A percentile compares a stretch with the other conserved stretches of the same genome.
These are phyloP conservation scores for Nothobranchius kuhntae DNA, from an alignment of 2,113 vertebrate genomes.

Conservation along the genomic window DNA sequence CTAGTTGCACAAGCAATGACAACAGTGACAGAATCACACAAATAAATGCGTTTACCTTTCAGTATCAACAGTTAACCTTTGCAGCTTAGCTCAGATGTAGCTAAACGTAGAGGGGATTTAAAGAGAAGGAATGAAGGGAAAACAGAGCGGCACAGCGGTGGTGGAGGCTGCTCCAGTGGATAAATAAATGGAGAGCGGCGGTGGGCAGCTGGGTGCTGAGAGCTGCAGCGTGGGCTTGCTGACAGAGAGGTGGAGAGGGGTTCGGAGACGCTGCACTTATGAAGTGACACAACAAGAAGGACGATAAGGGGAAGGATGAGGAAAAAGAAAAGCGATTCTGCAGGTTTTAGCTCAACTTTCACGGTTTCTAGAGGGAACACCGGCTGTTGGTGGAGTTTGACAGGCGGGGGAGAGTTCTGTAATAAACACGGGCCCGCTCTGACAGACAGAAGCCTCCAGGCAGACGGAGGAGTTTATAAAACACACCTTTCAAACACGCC, in stretches of 20 bases:
- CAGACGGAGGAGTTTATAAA: conserved; percentile 53
- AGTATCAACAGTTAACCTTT: too few relatives aligned
- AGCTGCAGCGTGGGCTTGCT: conserved; percentile 73
- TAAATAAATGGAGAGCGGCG: conserved; percentile 73
- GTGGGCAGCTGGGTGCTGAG: conserved; percentile 68
- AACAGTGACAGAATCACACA: too few relatives aligned
- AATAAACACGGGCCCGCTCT: conserved; percentile 67
- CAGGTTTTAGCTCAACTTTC: neutral
- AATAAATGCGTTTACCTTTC: too few relatives aligned
- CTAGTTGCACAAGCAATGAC: too few relatives aligned
- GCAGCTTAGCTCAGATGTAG: too few relatives aligned
- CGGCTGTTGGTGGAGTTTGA: conserved; percentile 29
- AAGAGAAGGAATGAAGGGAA: conserved; percentile 30
- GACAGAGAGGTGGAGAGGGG: conserved; percentile 64
- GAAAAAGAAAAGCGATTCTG: neutral
- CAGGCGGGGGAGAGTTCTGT: conserved; percentile 45
- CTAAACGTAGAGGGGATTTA: conserved; percentile 21
- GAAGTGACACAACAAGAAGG: conserved; percentile 44
- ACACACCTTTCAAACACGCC: conserved; percentile 49
- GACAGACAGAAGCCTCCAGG: conserved; percentile 69
- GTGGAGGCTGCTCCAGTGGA: conserved; percentile 58
- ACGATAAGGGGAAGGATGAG: conserved; percentile 1
- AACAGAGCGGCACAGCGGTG: conserved; percentile 35
- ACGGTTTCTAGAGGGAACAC: conserved; percentile 10
- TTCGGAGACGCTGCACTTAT: conserved; percentile 49